phyloP scores from a whole-genome alignment of 1,140 invertebrate species.

The Cyphomyrmex costatus region DNA sequence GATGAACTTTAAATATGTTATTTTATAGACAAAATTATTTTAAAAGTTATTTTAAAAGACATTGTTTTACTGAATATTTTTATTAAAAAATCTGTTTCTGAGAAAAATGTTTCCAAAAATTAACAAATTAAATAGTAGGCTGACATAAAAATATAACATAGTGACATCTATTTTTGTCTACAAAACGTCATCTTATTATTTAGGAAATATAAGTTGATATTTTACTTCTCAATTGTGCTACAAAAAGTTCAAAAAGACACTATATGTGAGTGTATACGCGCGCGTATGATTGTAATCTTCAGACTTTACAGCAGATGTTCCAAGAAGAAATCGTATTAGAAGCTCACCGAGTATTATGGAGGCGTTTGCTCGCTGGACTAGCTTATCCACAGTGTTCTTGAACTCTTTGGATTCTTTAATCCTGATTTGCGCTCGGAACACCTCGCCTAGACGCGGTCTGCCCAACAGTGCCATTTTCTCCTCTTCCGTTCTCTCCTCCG shows the following conservation, averaged over 20 bases:
- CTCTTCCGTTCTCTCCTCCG: slow-evolving; percentile 90
- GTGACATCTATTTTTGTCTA: no score
- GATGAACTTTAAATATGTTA: no score
- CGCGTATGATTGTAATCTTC: not conserved
- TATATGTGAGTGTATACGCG: not conserved
- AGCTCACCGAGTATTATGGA: slow-evolving; percentile 93
- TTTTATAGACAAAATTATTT: no score
- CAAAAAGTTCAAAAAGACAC: not conserved
- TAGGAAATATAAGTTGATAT: not conserved
- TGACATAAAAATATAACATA: no score
- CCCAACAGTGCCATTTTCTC: slow-evolving; percentile 97
- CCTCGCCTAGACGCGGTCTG: slow-evolving; percentile 95
- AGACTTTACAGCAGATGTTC: not conserved
- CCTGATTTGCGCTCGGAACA: slow-evolving; percentile 93
- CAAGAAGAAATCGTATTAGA: not conserved
- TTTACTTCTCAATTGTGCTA: not conserved
- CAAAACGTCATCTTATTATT: no score
- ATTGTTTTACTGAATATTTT: no score
- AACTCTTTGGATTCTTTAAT: slow-evolving; percentile 99
- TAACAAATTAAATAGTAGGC: not conserved
- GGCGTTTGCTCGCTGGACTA: slow-evolving; percentile 98
- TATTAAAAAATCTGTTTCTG: not conserved
- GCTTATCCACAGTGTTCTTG: slow-evolving; percentile 99
- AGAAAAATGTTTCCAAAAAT: not conserved
- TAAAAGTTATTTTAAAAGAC: no score